Conservation (phyloP, 2,113 vertebrate species). For the Uropsilus gracilis region DNA sequence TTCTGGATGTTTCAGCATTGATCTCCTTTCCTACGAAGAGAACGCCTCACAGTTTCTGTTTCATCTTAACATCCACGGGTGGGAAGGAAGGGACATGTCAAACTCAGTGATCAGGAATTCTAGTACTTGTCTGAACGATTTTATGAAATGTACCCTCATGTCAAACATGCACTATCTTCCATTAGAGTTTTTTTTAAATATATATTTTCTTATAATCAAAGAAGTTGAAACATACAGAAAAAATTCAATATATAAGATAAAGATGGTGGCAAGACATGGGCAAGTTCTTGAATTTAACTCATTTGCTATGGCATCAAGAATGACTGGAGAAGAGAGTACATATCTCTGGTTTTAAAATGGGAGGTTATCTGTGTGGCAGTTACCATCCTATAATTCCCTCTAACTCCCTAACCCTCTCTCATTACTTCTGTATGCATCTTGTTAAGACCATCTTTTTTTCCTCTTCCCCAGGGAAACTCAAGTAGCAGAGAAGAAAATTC, state of each 20-base stretch:
- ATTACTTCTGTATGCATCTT: not conserved
- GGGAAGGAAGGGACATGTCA: not conserved
- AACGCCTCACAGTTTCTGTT: not conserved
- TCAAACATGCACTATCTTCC: not conserved
- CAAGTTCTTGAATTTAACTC: not conserved
- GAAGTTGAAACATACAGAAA: not conserved
- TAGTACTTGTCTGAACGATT: not conserved
- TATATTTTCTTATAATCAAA: not conserved
- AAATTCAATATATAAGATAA: not conserved
- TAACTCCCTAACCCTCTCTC: not conserved
- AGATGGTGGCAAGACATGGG: not conserved
- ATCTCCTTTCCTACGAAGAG: not conserved
- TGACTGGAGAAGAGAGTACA: not conserved
- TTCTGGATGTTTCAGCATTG: too few species aligned
- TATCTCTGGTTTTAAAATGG: not conserved
- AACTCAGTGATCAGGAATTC: not conserved
- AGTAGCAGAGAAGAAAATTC: not conserved
- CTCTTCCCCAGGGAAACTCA: not conserved
- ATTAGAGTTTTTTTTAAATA: not conserved
- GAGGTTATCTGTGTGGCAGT: not conserved
- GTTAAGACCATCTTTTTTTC: not conserved
- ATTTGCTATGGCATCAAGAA: not conserved
- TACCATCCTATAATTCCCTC: fast-evolving
- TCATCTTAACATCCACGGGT: not conserved
- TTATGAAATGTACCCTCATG: not conserved